Percentiles rank a stretch among this genome's conserved stretches.
phyloP scores from a whole-genome alignment of 2,113 vertebrate species.

The Turnix velox region DNA sequence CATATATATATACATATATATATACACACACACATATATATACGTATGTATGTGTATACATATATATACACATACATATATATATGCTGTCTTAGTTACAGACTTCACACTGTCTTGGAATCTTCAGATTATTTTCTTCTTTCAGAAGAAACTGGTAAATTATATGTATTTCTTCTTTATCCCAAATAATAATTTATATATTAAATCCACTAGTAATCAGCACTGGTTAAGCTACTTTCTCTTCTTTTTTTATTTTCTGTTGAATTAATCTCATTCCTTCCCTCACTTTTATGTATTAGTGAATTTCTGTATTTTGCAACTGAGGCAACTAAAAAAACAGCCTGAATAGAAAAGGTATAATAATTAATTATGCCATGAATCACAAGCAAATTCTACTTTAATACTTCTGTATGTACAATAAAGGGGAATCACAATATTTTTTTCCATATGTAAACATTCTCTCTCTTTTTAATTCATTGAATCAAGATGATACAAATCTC shows the following conservation, averaged over 20 bases:
- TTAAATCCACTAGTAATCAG: not conserved
- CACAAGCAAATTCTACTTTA: constrained; percentile 57
- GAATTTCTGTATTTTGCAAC: constrained; percentile 23
- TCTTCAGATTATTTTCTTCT: not conserved
- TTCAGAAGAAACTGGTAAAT: not conserved
- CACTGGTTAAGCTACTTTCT: not conserved
- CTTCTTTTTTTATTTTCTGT: not conserved
- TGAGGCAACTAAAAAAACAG: constrained; percentile 36
- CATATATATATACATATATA: not conserved
- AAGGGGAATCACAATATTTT: constrained; percentile 34
- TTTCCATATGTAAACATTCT: constrained; percentile 68
- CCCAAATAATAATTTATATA: not conserved
- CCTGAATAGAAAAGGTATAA: constrained; percentile 36
- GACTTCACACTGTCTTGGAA: not conserved
- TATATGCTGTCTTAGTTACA: not conserved
- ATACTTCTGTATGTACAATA: constrained; percentile 49
- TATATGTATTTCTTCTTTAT: not conserved
- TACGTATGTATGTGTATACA: too few species aligned
- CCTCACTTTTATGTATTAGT: not conserved
- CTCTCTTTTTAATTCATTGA: constrained; percentile 73
- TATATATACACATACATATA: too few species aligned
- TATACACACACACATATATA: too few species aligned
- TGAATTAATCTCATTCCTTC: not conserved
- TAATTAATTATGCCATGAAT: constrained; percentile 64
- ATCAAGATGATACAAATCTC: constrained; percentile 72